Conservation (phyloP, 2,888 invertebrate genomes). For the Trissolcus brochymenae region DNA sequence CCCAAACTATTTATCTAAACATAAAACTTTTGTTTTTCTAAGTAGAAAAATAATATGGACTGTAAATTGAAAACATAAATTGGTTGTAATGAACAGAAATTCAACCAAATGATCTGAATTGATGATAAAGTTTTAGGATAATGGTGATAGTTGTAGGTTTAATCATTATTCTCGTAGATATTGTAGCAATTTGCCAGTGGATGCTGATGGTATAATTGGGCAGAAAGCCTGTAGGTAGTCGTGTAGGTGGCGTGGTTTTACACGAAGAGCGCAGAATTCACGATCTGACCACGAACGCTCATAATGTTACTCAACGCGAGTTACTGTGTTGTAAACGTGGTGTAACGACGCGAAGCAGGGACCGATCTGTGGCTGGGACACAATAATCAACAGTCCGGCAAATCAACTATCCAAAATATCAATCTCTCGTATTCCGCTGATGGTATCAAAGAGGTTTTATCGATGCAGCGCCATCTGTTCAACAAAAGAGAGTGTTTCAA, state of each 20-base stretch:
- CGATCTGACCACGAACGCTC: conserved; percentile 61
- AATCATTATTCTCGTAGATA: conserved; percentile 15
- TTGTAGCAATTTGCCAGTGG: conserved; percentile 28
- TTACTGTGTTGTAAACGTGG: conserved; percentile 63
- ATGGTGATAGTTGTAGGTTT: conserved; percentile 5
- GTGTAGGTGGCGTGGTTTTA: conserved; percentile 55
- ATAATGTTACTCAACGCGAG: conserved; percentile 65
- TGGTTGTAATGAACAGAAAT: too few species aligned
- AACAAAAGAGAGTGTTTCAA: too few species aligned
- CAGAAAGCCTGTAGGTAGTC: conserved; percentile 37
- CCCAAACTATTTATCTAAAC: too few species aligned
- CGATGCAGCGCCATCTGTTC: too few species aligned
- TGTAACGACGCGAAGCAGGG: conserved; percentile 40
- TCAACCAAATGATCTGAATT: too few species aligned
- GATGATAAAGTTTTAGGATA: too few species aligned
- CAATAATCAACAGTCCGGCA: conserved; percentile 62
- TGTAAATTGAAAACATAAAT: too few species aligned
- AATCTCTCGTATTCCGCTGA: too few species aligned
- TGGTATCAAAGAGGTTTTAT: too few species aligned
- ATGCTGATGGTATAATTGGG: conserved; percentile 48
- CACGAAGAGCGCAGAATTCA: conserved; percentile 60
- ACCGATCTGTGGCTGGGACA: conserved; percentile 59
- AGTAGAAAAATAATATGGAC: too few species aligned
- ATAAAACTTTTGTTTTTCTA: too few species aligned
- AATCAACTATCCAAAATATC: conserved; percentile 55